These are phyloP conservation scores for Dryococelus australis DNA, from an alignment of 2,888 invertebrate species.

Conservation along the genomic window DNA sequence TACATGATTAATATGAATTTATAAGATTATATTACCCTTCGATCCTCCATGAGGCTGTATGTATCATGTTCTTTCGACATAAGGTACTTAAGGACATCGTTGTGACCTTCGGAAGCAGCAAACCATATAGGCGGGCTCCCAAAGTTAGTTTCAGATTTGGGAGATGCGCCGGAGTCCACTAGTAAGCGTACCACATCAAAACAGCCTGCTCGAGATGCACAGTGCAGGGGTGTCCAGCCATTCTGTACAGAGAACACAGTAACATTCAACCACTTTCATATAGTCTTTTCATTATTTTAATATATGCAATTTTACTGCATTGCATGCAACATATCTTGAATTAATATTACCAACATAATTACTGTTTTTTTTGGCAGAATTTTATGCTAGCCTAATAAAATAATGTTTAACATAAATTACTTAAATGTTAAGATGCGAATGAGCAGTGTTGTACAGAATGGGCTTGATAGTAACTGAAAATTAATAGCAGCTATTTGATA, in stretches of 20 bases:
- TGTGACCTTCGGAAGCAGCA: constrained; percentile 96
- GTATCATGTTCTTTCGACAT: constrained; percentile 98
- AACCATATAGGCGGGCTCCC: constrained; percentile 98
- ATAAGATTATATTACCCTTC: constrained; percentile 67
- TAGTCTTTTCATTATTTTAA: neutral
- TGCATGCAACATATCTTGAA: no score
- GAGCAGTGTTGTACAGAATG: no score
- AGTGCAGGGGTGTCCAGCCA: constrained; percentile 95
- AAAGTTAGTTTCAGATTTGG: constrained; percentile 93
- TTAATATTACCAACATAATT: no score
- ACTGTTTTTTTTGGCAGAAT: no score
- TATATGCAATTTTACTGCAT: neutral
- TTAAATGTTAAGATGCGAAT: no score
- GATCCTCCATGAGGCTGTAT: constrained; percentile 96
- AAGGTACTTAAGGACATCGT: constrained; percentile 93
- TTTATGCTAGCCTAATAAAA: no score
- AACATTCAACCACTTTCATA: no score
- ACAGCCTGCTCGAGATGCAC: constrained; percentile 93
- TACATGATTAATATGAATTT: no score
- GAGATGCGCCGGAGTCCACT: constrained; percentile 95
- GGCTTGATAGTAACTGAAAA: no score
- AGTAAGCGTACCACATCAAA: constrained; percentile 93
- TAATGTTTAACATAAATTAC: no score
- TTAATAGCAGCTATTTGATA: no score
- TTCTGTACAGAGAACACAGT: constrained; percentile 61